These are phyloP conservation scores for Solen grandis DNA, from an alignment of 1,140 invertebrate species.

Conservation along the genomic window DNA sequence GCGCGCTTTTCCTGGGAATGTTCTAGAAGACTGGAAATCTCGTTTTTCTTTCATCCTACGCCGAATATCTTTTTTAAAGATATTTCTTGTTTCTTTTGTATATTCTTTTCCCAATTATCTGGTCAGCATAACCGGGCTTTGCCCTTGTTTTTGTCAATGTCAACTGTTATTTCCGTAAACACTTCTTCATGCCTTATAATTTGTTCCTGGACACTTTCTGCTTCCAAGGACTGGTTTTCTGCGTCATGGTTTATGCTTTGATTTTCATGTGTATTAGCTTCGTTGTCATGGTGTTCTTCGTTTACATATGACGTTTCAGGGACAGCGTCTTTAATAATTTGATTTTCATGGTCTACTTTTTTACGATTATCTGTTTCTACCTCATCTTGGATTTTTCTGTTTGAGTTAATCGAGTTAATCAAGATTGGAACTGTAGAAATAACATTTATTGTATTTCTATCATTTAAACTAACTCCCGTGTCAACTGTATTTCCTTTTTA, in stretches of 20 bases:
- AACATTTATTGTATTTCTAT: slow-evolving; percentile 6
- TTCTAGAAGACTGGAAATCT: no score
- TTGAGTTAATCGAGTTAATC: no score
- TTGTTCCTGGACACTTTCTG: slow-evolving; percentile 4
- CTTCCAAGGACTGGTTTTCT: no score
- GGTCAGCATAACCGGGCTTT: not conserved
- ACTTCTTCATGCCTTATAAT: slow-evolving; percentile 1
- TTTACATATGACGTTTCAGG: slow-evolving; percentile 1
- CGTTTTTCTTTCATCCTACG: no score
- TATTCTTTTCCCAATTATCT: slow-evolving; percentile 1
- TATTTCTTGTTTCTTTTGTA: no score
- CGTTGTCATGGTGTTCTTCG: not conserved
- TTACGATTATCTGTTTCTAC: slow-evolving; percentile 10
- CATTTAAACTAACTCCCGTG: not conserved
- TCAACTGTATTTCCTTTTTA: no score
- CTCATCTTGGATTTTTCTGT: not conserved
- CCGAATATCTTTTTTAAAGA: no score
- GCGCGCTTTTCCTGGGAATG: no score
- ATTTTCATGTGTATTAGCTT: slow-evolving; percentile 4
- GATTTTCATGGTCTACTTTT: not conserved
- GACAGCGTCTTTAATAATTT: not conserved
- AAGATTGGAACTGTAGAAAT: not conserved
- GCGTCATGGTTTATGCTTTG: not conserved
- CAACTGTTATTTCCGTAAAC: not conserved
- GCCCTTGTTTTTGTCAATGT: not conserved